Conservation (phyloP, 2,797 vertebrate species). For the Myotis findleyi region DNA sequence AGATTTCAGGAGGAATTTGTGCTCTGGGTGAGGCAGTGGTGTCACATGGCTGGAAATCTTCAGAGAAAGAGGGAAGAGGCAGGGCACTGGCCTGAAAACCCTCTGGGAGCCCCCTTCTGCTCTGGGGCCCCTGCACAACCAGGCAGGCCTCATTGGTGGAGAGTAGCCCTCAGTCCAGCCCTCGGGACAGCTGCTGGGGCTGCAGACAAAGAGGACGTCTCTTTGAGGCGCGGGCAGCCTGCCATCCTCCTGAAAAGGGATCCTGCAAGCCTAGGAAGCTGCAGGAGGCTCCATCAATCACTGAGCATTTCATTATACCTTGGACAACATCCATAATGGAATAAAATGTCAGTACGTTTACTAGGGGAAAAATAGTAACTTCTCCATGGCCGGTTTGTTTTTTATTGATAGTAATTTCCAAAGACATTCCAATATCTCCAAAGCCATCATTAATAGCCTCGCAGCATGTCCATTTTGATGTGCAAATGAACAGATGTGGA, state of each 20-base stretch:
- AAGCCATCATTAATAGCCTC: conserved; percentile 76
- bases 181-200: conserved; percentile 54
- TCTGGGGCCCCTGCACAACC: background rate
- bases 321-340: conserved; percentile 82
- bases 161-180: background rate
- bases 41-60: background rate
- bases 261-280: conserved; percentile 41
- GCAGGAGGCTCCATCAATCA: conserved; percentile 76
- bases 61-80: background rate
- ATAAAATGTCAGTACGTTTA: conserved; percentile 83
- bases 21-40: background rate
- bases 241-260: conserved; percentile 78
- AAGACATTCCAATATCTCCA: conserved; percentile 79
- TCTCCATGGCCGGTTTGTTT: conserved; percentile 81
- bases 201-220: conserved; percentile 70
- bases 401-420: conserved; percentile 82
- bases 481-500: conserved; percentile 77
- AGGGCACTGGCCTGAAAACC: background rate
- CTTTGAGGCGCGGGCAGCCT: conserved; percentile 64
- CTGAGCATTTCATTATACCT: conserved; percentile 78
- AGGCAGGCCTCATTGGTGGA: background rate
- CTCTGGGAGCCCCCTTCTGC: background rate
- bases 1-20: background rate
- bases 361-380: conserved; percentile 80
- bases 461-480: conserved; percentile 69